phyloP scores from a whole-genome alignment of 2,113 vertebrate genomes.

The Origma solitaria region DNA sequence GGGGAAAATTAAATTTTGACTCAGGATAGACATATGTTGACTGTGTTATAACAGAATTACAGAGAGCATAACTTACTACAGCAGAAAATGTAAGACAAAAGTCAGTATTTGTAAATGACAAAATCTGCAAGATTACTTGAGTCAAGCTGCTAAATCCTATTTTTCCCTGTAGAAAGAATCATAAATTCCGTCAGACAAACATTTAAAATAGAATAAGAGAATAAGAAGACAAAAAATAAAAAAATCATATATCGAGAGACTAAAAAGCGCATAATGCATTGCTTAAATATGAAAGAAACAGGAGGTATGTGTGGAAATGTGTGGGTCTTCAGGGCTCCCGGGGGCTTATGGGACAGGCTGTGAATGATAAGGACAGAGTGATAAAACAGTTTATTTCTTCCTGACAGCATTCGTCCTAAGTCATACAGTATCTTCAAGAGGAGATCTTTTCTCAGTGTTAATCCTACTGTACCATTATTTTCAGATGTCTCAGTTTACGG shows the following conservation, averaged over 20 bases:
- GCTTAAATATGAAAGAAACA: neutral
- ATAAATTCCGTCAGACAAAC: neutral
- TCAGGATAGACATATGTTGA: neutral
- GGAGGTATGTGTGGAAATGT: neutral
- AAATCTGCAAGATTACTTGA: neutral
- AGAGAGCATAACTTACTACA: neutral
- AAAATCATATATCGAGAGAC: neutral
- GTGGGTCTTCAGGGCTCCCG: neutral
- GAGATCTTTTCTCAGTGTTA: neutral
- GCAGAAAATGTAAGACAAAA: constrained; percentile 3
- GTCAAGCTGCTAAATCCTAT: neutral
- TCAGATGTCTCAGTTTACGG: neutral
- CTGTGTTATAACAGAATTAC: neutral
- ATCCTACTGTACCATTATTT: neutral
- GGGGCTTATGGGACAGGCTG: neutral
- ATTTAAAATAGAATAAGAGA: neutral
- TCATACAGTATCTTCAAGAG: neutral
- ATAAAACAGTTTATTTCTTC: neutral
- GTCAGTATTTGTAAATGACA: neutral
- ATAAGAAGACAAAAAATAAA: neutral
- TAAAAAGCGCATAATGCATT: neutral
- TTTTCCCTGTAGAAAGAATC: neutral
- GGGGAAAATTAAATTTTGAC: neutral
- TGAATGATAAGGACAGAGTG: neutral
- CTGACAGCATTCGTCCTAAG: neutral